Evolutionary conservation across 2,888 invertebrate species (phyloP), one percentile per base, ranked within the genome.

Genomic region (Abrostola triplasia): DNA sequence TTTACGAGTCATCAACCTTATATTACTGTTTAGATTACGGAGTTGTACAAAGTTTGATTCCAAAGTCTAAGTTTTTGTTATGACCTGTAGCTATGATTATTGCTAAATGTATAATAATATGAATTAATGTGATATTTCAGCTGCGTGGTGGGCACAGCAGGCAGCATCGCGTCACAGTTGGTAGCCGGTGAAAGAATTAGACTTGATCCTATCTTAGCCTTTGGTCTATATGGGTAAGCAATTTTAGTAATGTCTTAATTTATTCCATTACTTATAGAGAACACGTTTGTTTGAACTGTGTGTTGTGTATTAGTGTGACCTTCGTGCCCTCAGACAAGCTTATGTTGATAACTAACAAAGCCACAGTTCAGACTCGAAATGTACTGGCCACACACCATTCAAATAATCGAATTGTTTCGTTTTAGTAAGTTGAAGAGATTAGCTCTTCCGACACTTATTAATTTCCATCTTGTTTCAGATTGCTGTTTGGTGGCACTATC

Each of bases 401-500:
- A 24, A 24, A 24, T 24, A 4, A 24, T 24, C 24, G 4, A 24
- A 24, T 2, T 24, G 1, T 1, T 2, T 24, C 1, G 1, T 24
- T 24, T 24, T 24, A 24, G 24, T 50, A 8, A 12, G 5, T 12
- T 9, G 5, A 48, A 13, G 8, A 9, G 5, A 24, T 6, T 48
- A 9, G 6, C 8, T 24, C 7, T 35, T n/a, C 7, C 6, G 10
- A 35, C 6, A 13, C 6, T 36, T 37, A 11, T 12, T 12, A 35
- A 10, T 13, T 9, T 0, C 5, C 12, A 36, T 58, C n/a, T 53
- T 42, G 40, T 63, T 59, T 88, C 89, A 97, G 97, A 53, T 92
- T 98, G 50, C 82, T 97, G n/a, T 97, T 98, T 88, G 97, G 97
- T 59, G 98, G 98, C 37, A 95, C 97, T 1, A 91, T 97, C 5